These are phyloP conservation scores for Brachionus rubens DNA, from an alignment of 1,140 invertebrate genomes.

Conservation along the genomic window DNA sequence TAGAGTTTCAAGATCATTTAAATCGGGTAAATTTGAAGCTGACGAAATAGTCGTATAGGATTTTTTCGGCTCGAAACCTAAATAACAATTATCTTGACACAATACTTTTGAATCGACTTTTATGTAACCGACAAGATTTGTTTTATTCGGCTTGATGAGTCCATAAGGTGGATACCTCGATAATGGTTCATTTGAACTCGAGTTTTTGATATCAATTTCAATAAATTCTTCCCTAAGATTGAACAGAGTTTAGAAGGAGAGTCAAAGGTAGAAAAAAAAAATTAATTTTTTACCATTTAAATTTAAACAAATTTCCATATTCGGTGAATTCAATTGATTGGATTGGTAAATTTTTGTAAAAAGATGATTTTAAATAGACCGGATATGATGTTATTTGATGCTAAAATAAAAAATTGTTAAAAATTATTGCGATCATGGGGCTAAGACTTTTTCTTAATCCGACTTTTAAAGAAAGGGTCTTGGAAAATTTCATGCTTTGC, in stretches of 20 bases:
- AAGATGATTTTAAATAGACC: background rate
- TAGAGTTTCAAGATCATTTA: background rate
- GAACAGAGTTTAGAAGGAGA: too few species aligned
- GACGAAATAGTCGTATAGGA: background rate
- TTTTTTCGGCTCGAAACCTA: conserved; percentile 1
- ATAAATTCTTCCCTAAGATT: background rate
- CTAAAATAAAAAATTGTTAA: background rate
- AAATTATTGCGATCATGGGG: too few species aligned
- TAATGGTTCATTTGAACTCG: background rate
- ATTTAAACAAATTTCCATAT: conserved; percentile 31
- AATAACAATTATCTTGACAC: background rate
- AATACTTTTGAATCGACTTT: background rate
- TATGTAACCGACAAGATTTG: background rate
- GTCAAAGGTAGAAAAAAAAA: background rate
- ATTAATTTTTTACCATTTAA: conserved; percentile 31
- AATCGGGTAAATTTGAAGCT: background rate
- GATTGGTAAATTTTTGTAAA: background rate
- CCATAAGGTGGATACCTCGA: background rate
- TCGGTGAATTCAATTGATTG: conserved; percentile 3
- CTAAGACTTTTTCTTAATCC: too few species aligned
- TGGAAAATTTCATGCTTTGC: too few species aligned
- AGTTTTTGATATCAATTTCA: background rate
- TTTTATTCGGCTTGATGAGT: background rate
- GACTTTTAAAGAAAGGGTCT: too few species aligned
- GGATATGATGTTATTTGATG: background rate